Base-by-base conservation (phyloP, 2,797 vertebrate species). In the Lepilemur ruficaudatus region DNA sequence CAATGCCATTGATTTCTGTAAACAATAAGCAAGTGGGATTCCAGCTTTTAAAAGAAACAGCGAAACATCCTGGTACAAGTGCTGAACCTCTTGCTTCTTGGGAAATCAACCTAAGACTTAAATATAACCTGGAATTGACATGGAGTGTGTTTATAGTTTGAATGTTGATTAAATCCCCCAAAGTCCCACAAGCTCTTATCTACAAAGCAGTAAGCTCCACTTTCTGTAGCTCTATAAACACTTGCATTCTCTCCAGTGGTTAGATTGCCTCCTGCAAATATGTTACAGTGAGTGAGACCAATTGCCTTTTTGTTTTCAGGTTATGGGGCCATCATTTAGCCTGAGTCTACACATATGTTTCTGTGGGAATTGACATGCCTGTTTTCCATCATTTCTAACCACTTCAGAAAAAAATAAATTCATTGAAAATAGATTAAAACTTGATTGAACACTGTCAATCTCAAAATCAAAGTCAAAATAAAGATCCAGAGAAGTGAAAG, bases 51-150 rank as follows among this genome's bases (percentile, higher is more conserved):
- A 95, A 96, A 95, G 59, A 96, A 95, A 92, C 48, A 48, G 18
- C 0, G 0, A 92, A 97, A 95, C 69, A 97, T 97, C 94, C 92
- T 94, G 69, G 61, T 89, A 70, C 46, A 80, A 91, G n/a, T 35
- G 8, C 6, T 52, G 28, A 91, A 89, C 52, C 46, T 94, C 75
- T 83, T 92, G 72, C 67, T 95, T 95, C 95, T 95, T 55, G 28
- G 93, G 70, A 96, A 96, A 91, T 91, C 79, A 96, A 95, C 92
- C 59, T 87, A 52, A 93, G 95, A 95, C 50, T 95, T 93, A 97
- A 97, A 96, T 94, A 89, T 83, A 96, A 84, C 91, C 65, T 96
- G 80, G 41, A 95, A 84, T 46, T 97, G 93, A 91, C 96, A 89
- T 9, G 59, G 72, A 84, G 12, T 32, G 38, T 97, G 86, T 95